Evolutionary conservation across 2,113 vertebrate species (phyloP), one percentile per base, ranked within the genome.

Genomic region (Xyrauchen texanus): DNA sequence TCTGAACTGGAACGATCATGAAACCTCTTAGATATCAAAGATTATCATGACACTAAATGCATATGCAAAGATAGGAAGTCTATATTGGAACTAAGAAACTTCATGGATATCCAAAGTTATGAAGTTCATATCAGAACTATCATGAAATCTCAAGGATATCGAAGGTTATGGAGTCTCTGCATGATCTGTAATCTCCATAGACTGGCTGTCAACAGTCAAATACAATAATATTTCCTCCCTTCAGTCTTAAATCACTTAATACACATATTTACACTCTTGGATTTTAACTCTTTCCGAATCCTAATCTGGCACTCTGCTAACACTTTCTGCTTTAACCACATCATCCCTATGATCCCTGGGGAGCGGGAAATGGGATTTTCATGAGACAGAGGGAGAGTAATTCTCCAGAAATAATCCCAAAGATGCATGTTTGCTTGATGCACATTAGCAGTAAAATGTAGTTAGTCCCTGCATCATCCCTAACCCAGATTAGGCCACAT

Each of bases 281-380:
- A 51, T 58, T 69, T 44, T 1, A 34, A 34, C 21, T 34, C 1
- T 34, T 34, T 34, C 85, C 65, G 79, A 67, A 73, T 82, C 86
- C 86, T 89, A 90, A 90, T 88, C 85, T 77, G 77, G 79, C 15
- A 74, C 44, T 34, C 15, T 51, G 9, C 21, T 60, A 70, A 81
- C 81, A 57, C 81, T 67, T 15, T 62, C 60, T 62, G 11, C n/a
- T 11, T 57, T 55, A 53, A 68, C 60, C 4, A 65, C 44, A 69
- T 65, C 85, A 88, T 88, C 86, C 67, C 57, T 78, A 76, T 86
- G 85, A 89, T 90, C 86, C 88, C 83, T 84, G 85, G 83, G 79
- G 87, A 87, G 58, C 21, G n/a, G 80, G 81, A 87, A 88, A 90
- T 88, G 87, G 88, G 90, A 92, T 91, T 90, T 85, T 64, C 62